Evolutionary conservation across 1,140 invertebrate species (phyloP).

Genomic region (Pseudomyrmex sp.): DNA sequence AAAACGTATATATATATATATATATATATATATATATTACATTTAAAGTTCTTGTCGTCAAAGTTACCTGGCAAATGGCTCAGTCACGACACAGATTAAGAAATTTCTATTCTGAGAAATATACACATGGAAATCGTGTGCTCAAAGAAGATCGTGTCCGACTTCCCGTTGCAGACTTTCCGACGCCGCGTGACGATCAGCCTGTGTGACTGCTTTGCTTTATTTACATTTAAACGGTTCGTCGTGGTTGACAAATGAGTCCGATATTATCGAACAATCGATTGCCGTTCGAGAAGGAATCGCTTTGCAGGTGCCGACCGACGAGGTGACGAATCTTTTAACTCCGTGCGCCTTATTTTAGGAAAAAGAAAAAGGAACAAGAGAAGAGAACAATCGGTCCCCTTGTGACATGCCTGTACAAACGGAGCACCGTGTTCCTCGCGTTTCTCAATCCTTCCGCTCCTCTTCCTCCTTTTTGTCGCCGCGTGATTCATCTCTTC

Average conservation of each 20-base stretch:
- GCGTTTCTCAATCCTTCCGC: constrained; percentile 55
- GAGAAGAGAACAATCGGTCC: constrained; percentile 71
- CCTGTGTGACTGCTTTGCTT: constrained; percentile 49
- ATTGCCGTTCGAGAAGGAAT: constrained; percentile 67
- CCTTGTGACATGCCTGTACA: constrained; percentile 70
- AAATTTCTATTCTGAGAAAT: constrained; percentile 49
- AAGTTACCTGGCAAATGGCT: not conserved
- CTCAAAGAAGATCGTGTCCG: constrained; percentile 8
- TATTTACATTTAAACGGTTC: constrained; percentile 79
- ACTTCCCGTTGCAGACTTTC: constrained; percentile 50
- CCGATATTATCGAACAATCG: constrained; percentile 81
- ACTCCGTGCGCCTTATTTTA: constrained; percentile 66
- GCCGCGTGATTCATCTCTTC: constrained; percentile 51
- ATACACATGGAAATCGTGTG: not conserved
- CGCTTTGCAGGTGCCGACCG: constrained; percentile 61
- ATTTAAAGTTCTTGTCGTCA: not conserved
- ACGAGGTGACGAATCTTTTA: constrained; percentile 70
- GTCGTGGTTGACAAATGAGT: constrained; percentile 79
- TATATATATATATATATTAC: not conserved
- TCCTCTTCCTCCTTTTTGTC: constrained; percentile 32
- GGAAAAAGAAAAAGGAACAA: constrained; percentile 36
- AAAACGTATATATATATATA: not conserved
- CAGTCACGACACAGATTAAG: constrained; percentile 22
- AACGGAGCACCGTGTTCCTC: constrained; percentile 70
- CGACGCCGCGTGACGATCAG: constrained; percentile 31